Evolutionary conservation across 2,113 vertebrate genomes (phyloP).

Genomic region (Rhinichthys klamathensis): DNA sequence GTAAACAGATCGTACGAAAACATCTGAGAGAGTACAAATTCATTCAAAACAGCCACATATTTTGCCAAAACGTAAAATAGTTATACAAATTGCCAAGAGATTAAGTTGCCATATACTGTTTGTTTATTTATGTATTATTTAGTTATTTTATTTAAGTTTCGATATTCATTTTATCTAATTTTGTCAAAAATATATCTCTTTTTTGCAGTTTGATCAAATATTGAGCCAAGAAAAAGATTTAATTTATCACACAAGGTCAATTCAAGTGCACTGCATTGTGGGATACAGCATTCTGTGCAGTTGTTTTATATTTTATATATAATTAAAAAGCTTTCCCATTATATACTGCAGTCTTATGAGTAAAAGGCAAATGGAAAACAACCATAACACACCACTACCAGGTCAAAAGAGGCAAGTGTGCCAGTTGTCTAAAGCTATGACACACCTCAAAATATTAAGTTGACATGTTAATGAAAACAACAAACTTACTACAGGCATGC

Average conservation of each 20-base stretch:
- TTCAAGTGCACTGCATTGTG: not conserved
- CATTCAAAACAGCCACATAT: too few species aligned
- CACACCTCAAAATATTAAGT: not conserved
- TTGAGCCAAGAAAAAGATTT: not conserved
- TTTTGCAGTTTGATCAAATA: not conserved
- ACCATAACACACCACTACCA: not conserved
- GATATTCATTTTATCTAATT: not conserved
- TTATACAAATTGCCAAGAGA: too few species aligned
- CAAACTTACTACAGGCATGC: not conserved
- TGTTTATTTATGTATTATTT: too few species aligned
- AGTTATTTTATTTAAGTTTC: too few species aligned
- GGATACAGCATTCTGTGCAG: not conserved
- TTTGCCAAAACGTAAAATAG: too few species aligned
- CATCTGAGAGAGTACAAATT: too few species aligned
- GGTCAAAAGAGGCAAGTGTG: not conserved
- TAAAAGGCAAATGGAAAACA: not conserved
- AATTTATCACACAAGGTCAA: not conserved
- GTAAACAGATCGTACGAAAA: too few species aligned
- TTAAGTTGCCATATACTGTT: too few species aligned
- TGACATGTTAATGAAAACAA: slow-evolving; percentile 17
- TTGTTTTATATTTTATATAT: not conserved
- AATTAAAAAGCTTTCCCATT: not conserved
- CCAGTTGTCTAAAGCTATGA: not conserved
- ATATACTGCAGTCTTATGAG: not conserved
- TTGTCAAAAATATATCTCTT: not conserved